phyloP scores from a whole-genome alignment of 2,113 vertebrate genomes.

The Sclerurus mexicanus region DNA sequence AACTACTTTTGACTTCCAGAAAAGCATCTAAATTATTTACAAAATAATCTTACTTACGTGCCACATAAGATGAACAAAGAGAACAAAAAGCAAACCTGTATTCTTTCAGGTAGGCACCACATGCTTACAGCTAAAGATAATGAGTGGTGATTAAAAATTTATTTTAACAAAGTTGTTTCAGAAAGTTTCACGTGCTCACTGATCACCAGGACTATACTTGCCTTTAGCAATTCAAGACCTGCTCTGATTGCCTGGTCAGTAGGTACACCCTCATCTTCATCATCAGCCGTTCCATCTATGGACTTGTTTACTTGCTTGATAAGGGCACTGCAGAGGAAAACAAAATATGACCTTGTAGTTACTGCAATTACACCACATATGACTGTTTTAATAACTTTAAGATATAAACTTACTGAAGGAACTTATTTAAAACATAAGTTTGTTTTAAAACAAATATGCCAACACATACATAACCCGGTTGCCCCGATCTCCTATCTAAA shows the following conservation, averaged over 20 bases:
- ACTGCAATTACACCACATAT: background rate
- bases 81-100: background rate
- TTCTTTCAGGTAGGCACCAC: background rate
- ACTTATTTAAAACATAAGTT: background rate
- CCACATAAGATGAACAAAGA: background rate
- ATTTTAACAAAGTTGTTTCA: background rate
- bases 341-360: background rate
- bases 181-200: background rate
- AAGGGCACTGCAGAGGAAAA: slow-evolving; percentile 77
- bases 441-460: background rate
- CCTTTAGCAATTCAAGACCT: slow-evolving; percentile 88
- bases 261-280: slow-evolving; percentile 88
- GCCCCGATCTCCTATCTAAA: background rate
- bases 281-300: slow-evolving; percentile 88
- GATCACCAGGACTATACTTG: slow-evolving; percentile 36
- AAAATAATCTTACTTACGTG: background rate
- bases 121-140: background rate
- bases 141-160: background rate
- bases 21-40: background rate
- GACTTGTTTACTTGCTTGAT: slow-evolving; percentile 90
- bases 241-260: slow-evolving; percentile 88
- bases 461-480: background rate
- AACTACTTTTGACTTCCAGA: background rate
- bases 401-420: background rate
- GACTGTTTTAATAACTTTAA: background rate